Base-by-base conservation (phyloP, 2,797 vertebrate species). In the Chiroxiphia lanceolata region DNA sequence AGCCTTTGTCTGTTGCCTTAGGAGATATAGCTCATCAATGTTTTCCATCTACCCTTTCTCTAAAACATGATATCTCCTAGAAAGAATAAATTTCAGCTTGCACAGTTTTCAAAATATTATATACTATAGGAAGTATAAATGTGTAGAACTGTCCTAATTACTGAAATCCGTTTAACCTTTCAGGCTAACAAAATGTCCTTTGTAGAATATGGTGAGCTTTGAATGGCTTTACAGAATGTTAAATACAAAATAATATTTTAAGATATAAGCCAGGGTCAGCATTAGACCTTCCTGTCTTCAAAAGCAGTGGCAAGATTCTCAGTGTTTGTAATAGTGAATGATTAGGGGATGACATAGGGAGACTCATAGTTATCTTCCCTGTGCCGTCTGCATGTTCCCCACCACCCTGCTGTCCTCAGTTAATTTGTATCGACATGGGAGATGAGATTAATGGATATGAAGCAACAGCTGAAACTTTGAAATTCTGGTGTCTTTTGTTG, bases 401-500 rank as follows among this genome's bases (percentile, higher is more conserved):
- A 47, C 17, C 23, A 51, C 29, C 27, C 33, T 57, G 25, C 31
- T 71, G 22, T 90, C 47, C 44, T 90, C 47, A 51, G 27, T 36
- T 75, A 65, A 56, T 64, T 81, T 78, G 56, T 57, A 20, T 91
- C 29, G 33, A 25, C 16, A 8, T 22, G 13, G 16, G 25, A 93
- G 36, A n/a, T 34, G 18, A 70, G 31, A 38, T 38, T 69, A 71
- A 63, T 82, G 42, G 63, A 23, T 36, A 42, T 42, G 76, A 93
- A 74, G 8, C 47, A 83, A 64, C 15, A 84, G 47, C 9, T 80
- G 38, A 93, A 95, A 83, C 38, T 83, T 70, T 42, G 40, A 85
- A 87, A 91, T 96, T 95, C 79, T 94, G 42, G 33, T 83, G 87
- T 59, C 78, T 95, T 97, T 93, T 80, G 64, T 59, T 95, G 86